A percentile compares a stretch with the other conserved stretches of the same genome.
Evolutionary conservation across 2,113 vertebrate genomes (phyloP).

Genomic region (Terrapene triunguis): DNA sequence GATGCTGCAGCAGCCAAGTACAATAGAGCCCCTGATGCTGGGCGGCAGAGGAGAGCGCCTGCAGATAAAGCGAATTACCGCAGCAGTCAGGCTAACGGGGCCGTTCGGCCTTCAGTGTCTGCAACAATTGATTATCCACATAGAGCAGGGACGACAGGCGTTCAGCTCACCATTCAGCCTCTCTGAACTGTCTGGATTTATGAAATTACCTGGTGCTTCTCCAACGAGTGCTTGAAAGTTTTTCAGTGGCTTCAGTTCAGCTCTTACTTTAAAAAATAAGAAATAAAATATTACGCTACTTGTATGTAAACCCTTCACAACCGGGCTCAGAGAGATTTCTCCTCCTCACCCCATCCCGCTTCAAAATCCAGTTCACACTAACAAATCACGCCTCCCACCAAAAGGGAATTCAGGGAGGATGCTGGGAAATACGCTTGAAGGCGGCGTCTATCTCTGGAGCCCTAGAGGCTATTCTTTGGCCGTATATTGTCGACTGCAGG

Average conservation of each 20-base stretch:
- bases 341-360: neutral
- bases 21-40: neutral
- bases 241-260: neutral
- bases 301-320: neutral
- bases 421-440: neutral
- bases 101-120: neutral
- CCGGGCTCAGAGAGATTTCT: neutral
- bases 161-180: neutral
- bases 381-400: neutral
- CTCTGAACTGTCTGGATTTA: neutral
- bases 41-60: neutral
- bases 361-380: neutral
- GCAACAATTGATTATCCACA: neutral
- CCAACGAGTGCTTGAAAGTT: neutral
- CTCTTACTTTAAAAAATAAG: neutral
- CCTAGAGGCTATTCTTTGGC: fast-evolving
- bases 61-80: neutral
- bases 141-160: neutral
- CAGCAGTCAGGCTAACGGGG: neutral
- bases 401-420: neutral
- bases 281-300: neutral
- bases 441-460: neutral
- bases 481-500: fast-evolving
- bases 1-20: neutral
- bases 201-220: neutral